These are phyloP conservation scores for Bombus balteatus DNA, from an alignment of 1,140 invertebrate genomes.

Conservation along the genomic window DNA sequence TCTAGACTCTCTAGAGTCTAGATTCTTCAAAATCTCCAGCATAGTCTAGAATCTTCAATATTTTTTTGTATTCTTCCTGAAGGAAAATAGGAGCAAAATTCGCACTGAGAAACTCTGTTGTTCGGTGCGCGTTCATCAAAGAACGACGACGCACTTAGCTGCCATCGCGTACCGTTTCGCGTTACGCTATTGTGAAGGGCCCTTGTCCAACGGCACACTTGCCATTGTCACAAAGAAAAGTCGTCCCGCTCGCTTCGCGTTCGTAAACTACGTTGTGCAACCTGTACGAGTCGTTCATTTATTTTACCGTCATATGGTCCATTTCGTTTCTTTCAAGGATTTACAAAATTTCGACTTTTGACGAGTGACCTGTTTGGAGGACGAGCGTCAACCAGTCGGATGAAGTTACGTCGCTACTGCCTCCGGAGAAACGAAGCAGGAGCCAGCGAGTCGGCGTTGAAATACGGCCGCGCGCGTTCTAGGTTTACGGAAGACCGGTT, in stretches of 20 bases:
- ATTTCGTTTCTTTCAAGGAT: neutral
- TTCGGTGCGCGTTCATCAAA: slow-evolving; percentile 35
- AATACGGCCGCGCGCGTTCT: slow-evolving; percentile 18
- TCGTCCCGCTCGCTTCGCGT: slow-evolving; percentile 45
- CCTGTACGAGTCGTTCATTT: slow-evolving; percentile 53
- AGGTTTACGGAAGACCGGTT: slow-evolving; percentile 42
- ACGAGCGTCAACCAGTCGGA: neutral
- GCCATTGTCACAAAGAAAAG: slow-evolving; percentile 69
- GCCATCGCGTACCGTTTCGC: slow-evolving; percentile 70
- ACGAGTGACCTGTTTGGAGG: neutral
- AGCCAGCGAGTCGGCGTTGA: slow-evolving; percentile 5
- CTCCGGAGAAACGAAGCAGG: neutral
- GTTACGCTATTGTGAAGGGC: slow-evolving; percentile 69
- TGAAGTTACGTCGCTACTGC: neutral
- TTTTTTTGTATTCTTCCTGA: neutral
- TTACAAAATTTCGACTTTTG: neutral
- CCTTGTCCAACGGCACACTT: slow-evolving; percentile 63
- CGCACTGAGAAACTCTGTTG: slow-evolving; percentile 39
- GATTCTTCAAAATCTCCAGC: neutral
- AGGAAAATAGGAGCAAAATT: neutral
- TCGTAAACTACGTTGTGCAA: slow-evolving; percentile 65
- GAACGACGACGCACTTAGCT: slow-evolving; percentile 72
- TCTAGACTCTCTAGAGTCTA: too few species aligned
- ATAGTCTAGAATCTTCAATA: neutral
- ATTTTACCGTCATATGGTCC: neutral